Percentiles rank a stretch among this genome's conserved stretches.
Conservation (phyloP, 2,113 vertebrate genomes). For the Dromaius novaehollandiae region DNA sequence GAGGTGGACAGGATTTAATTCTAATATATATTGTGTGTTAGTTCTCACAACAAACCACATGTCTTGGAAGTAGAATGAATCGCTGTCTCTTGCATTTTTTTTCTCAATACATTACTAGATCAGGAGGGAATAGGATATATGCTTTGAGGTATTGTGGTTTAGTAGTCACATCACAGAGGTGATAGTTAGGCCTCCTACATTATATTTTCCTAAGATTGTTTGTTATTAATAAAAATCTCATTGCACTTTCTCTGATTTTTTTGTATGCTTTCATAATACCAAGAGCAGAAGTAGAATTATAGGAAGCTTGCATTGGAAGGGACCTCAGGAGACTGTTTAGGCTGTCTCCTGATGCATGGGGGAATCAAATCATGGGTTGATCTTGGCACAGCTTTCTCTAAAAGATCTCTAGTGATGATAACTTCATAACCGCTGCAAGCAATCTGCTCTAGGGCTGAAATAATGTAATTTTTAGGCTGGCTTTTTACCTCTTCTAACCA, state of each 20-base stretch:
- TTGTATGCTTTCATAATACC: not conserved
- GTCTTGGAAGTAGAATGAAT: constrained; percentile 16
- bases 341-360: not conserved
- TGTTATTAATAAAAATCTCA: constrained; percentile 11
- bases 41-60: not conserved
- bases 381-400: not conserved
- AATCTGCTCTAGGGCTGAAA: constrained; percentile 1
- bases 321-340: not conserved
- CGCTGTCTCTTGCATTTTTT: not conserved
- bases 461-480: not conserved
- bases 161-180: constrained; percentile 22
- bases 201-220: constrained; percentile 13
- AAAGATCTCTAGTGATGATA: constrained; percentile 42
- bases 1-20: constrained; percentile 54
- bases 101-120: not conserved
- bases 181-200: not conserved
- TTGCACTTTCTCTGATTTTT: not conserved
- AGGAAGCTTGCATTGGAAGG: not conserved
- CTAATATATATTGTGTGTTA: constrained; percentile 9
- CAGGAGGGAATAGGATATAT: not conserved
- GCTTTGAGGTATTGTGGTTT: not conserved
- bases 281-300: not conserved
- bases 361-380: not conserved
- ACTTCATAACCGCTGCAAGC: constrained; percentile 21
- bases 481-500: not conserved